Evolutionary conservation across 2,888 invertebrate species (phyloP).

Genomic region (Pristionchus exspectatus): DNA sequence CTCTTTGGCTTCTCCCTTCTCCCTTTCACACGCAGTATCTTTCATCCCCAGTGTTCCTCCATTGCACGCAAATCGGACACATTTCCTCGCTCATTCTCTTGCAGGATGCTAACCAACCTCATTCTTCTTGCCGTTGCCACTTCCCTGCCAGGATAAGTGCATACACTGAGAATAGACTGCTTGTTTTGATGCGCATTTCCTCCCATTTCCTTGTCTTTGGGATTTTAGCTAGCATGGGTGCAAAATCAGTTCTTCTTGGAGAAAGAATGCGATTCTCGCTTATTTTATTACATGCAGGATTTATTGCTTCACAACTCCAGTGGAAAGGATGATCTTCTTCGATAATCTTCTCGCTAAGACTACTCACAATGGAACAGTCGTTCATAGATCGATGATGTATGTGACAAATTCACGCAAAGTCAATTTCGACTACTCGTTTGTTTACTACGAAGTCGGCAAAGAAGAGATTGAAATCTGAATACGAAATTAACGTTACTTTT

Average conservation of each 20-base stretch:
- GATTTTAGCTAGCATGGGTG: background rate
- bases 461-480: conserved; percentile 42
- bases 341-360: background rate
- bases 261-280: background rate
- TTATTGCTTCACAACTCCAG: background rate
- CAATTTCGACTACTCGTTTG: background rate
- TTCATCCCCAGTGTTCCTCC: background rate
- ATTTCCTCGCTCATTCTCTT: background rate
- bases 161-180: background rate
- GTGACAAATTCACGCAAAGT: background rate
- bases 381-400: background rate
- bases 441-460: background rate
- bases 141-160: conserved; percentile 14
- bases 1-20: conserved; percentile 3
- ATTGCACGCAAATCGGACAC: background rate
- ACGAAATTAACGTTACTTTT: background rate
- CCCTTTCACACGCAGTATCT: background rate
- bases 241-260: background rate
- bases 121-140: background rate
- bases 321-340: background rate
- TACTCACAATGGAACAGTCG: background rate
- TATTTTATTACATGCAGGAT: background rate
- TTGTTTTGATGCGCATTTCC: background rate
- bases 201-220: background rate
- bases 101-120: background rate